Conservation (phyloP, 2,113 vertebrate species). For the Micronycteris hirsuta region DNA sequence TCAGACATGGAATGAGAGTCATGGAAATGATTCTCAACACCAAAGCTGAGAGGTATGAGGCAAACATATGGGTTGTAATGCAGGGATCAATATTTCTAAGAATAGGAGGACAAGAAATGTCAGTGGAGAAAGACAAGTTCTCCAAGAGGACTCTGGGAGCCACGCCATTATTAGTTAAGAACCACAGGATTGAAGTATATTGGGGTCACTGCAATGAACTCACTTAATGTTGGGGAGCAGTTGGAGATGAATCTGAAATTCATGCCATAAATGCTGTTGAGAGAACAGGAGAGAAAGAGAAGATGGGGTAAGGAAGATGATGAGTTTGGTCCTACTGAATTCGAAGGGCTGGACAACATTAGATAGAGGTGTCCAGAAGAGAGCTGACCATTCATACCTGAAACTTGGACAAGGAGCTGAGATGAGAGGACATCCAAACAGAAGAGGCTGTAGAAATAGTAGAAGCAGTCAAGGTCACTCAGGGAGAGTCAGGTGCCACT, state of each 20-base stretch:
- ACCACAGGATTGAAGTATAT: background rate
- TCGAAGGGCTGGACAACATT: background rate
- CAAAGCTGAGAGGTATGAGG: background rate
- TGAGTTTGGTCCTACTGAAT: background rate
- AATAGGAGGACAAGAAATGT: background rate
- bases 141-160: background rate
- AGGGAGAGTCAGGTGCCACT: background rate
- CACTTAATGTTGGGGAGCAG: background rate
- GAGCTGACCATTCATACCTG: background rate
- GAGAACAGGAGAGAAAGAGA: background rate
- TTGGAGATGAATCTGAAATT: background rate
- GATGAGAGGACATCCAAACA: background rate
- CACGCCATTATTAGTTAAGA: background rate
- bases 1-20: background rate
- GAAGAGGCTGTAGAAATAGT: background rate
- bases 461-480: accelerated
- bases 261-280: background rate
- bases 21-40: background rate
- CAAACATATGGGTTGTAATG: background rate
- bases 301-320: background rate
- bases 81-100: background rate
- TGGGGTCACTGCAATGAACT: background rate
- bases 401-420: background rate
- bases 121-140: background rate
- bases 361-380: background rate